Base-by-base conservation (phyloP, 2,797 vertebrate species). In the Tiaroga cobitis region DNA sequence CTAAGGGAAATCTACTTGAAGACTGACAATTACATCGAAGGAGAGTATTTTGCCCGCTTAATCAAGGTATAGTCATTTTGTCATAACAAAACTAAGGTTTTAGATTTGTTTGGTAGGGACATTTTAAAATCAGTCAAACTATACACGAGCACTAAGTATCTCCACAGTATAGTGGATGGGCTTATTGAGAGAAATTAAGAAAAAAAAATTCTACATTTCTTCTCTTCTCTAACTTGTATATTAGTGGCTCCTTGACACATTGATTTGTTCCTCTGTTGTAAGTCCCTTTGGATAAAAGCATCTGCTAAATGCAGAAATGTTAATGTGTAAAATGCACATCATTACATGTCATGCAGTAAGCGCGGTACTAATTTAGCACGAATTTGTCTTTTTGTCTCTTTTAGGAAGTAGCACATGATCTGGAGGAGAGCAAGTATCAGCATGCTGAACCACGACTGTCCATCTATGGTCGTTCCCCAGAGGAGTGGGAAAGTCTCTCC, bases 341-440 rank as follows among this genome's bases (percentile, higher is more conserved):
- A 49, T 18, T 16, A 49, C 15, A 46, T 13, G 15, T 49, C 46
- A 49, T 49, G 46, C 46, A 18, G 5, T 49, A 49, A 49, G 15
- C 5, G 16, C 5, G 0, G 46, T 49, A 18, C 16, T 6, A 49
- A 49, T 18, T 49, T 18, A 49, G 46, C 16, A 2, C 2, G 0
- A 18, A 49, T 49, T 18, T 49, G 41, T 63, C 8, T 76, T 21
- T 63, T 29, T 69, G 32, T 26, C 21, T 34, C 10, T 43, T 8
- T 83, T 93, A 99, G 98, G 97, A 99, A 94, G 98, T 99, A 61
- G 95, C 97, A 43, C 90, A 92, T 51, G 97, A 97, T 67, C 94
- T 99, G 84, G 97, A 99, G 92, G 97, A 98, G 88, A 99, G 97
- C 88, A 98, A 97, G 91, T 99, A 98, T 93, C 98, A 99, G 91